Evolutionary conservation across 1,140 invertebrate species (phyloP).

Genomic region (Holcopasites calliopsidis): DNA sequence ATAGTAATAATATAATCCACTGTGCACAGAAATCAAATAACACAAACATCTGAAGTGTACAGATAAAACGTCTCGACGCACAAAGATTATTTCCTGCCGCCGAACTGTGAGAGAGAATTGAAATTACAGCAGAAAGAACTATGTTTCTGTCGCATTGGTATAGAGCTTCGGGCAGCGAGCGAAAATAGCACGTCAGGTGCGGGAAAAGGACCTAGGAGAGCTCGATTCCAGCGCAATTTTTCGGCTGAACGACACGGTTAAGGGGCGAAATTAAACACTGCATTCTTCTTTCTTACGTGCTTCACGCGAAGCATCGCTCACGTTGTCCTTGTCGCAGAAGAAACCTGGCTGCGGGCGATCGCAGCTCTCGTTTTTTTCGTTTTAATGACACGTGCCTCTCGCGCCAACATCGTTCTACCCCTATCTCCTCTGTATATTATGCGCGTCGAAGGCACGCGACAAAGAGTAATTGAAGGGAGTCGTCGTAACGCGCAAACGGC

Average conservation of each 20-base stretch:
- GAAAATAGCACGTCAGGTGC: background rate
- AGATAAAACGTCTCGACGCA: too few relatives aligned
- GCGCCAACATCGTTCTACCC: background rate
- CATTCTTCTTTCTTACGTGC: conserved; percentile 7
- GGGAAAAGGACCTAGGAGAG: background rate
- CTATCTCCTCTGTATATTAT: background rate
- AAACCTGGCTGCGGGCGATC: conserved; percentile 11
- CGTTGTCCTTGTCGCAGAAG: conserved; percentile 6
- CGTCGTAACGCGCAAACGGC: background rate
- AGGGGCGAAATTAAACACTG: conserved; percentile 23
- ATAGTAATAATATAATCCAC: too few relatives aligned
- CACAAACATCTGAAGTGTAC: too few relatives aligned
- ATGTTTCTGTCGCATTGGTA: background rate
- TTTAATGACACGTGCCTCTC: conserved; percentile 24
- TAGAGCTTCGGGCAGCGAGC: background rate
- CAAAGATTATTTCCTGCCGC: too few relatives aligned
- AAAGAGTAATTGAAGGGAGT: background rate
- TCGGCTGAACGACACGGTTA: conserved; percentile 20
- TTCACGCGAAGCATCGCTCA: conserved; percentile 15
- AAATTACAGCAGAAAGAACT: too few relatives aligned
- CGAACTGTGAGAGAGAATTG: too few relatives aligned
- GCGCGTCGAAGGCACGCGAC: background rate
- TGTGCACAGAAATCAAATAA: too few relatives aligned
- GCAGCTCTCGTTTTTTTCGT: conserved; percentile 30
- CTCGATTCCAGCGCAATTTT: conserved; percentile 13